A percentile compares a stretch with the other conserved stretches of the same genome.
Conservation (phyloP, 2,797 vertebrate species). For the Spheniscus humboldti region DNA sequence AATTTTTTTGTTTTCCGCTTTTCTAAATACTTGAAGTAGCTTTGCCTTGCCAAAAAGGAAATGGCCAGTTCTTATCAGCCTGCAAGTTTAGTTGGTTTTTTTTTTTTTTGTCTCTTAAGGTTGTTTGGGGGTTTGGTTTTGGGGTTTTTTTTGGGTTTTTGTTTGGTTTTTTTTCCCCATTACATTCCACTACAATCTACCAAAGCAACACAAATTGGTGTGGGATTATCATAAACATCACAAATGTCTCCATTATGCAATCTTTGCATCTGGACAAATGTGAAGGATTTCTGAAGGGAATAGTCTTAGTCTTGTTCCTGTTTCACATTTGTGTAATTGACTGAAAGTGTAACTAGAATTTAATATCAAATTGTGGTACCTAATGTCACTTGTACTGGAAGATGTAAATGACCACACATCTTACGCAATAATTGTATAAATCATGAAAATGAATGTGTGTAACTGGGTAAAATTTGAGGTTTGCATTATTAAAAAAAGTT, state of each 20-base stretch:
- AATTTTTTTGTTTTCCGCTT: background rate
- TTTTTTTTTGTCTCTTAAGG: background rate
- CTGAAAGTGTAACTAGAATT: background rate
- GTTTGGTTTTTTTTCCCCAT: background rate
- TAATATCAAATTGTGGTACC: background rate
- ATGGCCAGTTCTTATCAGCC: background rate
- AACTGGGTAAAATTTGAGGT: background rate
- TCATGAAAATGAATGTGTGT: background rate
- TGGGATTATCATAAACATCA: background rate
- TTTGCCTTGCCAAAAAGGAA: background rate
- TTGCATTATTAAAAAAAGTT: slow-evolving; percentile 6
- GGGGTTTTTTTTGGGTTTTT: background rate
- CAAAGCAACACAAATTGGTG: background rate
- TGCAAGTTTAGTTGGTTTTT: background rate
- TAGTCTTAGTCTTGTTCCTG: background rate
- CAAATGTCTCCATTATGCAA: background rate
- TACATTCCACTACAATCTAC: background rate
- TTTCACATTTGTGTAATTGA: background rate
- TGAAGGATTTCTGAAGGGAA: background rate
- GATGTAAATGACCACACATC: background rate
- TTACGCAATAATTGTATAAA: slow-evolving; percentile 17
- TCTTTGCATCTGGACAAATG: background rate
- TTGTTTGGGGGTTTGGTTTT: background rate
- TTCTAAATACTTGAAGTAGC: background rate
- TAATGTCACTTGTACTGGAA: background rate